Conservation (phyloP, 2,888 invertebrate species). For the Phragmatobia fuliginosa region DNA sequence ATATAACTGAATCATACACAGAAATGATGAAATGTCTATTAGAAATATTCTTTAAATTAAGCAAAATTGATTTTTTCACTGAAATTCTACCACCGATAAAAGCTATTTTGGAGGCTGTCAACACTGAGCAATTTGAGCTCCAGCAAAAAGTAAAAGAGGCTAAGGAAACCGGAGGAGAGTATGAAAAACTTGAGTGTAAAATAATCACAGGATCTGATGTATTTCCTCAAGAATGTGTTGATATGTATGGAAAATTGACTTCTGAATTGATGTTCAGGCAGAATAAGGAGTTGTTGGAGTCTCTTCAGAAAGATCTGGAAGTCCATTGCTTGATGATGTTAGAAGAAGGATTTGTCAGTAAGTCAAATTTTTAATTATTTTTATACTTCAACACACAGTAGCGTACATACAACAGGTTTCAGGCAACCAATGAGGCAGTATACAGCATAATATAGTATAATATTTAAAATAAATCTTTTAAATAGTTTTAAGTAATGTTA, state of each 20-base stretch:
- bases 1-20: conserved; percentile 60
- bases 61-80: conserved; percentile 70
- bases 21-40: conserved; percentile 74
- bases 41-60: conserved; percentile 79
- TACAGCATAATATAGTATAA: too few species aligned
- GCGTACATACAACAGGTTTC: too few species aligned
- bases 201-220: conserved; percentile 71
- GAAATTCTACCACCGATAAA: conserved; percentile 76
- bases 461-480: too few species aligned
- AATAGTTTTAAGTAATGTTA: too few species aligned
- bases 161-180: conserved; percentile 49
- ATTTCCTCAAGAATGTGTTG: conserved; percentile 72
- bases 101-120: conserved; percentile 65
- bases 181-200: conserved; percentile 67
- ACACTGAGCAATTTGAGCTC: conserved; percentile 73
- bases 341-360: conserved; percentile 74
- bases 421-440: too few species aligned
- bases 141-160: conserved; percentile 61
- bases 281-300: conserved; percentile 73
- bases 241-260: conserved; percentile 74
- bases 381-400: neutral
- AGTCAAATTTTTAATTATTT: conserved; percentile 50
- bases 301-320: conserved; percentile 75
- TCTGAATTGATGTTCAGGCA: conserved; percentile 82
- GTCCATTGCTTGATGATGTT: conserved; percentile 72